Percentiles rank a stretch among this genome's conserved stretches.
Conservation (phyloP, 2,113 vertebrate species). For the Pseudonaja textilis region DNA sequence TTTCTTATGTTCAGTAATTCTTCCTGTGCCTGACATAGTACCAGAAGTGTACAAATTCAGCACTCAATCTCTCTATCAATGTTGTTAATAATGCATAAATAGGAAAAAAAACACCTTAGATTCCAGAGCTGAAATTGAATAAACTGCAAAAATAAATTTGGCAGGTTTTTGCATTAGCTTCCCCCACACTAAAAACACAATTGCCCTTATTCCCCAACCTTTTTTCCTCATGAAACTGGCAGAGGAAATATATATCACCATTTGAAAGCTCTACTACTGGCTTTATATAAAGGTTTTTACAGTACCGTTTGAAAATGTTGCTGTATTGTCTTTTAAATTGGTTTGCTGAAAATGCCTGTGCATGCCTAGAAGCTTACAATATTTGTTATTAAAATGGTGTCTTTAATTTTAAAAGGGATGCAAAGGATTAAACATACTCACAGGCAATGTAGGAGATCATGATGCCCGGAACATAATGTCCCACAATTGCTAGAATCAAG, state of each 20-base stretch:
- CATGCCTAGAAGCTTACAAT: not conserved
- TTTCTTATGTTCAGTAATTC: not conserved
- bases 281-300: slow-evolving; percentile 10
- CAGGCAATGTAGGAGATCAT: slow-evolving; percentile 99
- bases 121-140: not conserved
- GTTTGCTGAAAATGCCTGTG: not conserved
- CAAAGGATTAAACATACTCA: slow-evolving; percentile 71
- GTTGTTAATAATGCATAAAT: not conserved
- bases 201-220: not conserved
- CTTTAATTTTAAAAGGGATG: slow-evolving; percentile 33
- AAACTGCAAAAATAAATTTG: not conserved
- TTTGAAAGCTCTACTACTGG: slow-evolving; percentile 37
- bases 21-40: not conserved
- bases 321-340: not conserved
- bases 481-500: slow-evolving; percentile 81
- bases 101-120: not conserved
- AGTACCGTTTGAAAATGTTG: not conserved
- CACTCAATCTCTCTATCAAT: not conserved
- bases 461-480: slow-evolving; percentile 97
- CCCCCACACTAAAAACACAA: not conserved
- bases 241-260: not conserved
- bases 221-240: not conserved
- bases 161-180: not conserved
- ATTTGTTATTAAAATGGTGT: slow-evolving; percentile 14
- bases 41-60: not conserved